These are phyloP conservation scores for Ridgeia piscesae DNA, from an alignment of 1,140 invertebrate genomes.

Conservation along the genomic window DNA sequence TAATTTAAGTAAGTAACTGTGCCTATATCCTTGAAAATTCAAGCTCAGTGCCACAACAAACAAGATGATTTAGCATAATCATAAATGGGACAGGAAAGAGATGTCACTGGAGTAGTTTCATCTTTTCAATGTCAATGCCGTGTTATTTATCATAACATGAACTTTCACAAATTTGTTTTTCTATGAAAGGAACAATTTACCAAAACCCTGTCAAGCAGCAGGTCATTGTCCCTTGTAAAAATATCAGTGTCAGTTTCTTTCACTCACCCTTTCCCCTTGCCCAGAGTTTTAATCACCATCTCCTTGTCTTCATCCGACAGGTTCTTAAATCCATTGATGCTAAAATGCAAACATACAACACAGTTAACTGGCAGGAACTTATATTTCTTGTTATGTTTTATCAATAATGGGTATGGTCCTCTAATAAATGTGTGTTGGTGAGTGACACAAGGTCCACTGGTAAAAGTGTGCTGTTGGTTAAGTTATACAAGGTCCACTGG, in stretches of 20 bases:
- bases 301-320: conserved; percentile 76
- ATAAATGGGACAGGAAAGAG: too few relatives aligned
- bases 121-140: too few relatives aligned
- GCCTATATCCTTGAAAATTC: too few relatives aligned
- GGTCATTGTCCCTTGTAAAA: too few relatives aligned
- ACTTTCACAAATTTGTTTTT: neutral
- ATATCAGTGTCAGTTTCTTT: conserved; percentile 16
- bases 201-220: neutral
- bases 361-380: conserved; percentile 24
- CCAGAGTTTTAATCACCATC: conserved; percentile 69
- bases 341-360: neutral
- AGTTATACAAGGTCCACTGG: neutral
- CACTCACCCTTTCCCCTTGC: conserved; percentile 58
- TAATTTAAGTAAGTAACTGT: too few relatives aligned
- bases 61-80: too few relatives aligned
- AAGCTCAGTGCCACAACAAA: too few relatives aligned
- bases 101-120: too few relatives aligned
- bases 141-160: neutral
- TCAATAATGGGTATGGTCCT: too few relatives aligned
- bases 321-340: conserved; percentile 66
- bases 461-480: neutral
- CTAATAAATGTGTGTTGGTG: neutral
- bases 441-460: too few relatives aligned
- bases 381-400: conserved; percentile 36
- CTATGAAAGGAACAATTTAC: neutral